Base-by-base conservation (phyloP, 2,113 vertebrate genomes). In the Lycaon pictus region DNA sequence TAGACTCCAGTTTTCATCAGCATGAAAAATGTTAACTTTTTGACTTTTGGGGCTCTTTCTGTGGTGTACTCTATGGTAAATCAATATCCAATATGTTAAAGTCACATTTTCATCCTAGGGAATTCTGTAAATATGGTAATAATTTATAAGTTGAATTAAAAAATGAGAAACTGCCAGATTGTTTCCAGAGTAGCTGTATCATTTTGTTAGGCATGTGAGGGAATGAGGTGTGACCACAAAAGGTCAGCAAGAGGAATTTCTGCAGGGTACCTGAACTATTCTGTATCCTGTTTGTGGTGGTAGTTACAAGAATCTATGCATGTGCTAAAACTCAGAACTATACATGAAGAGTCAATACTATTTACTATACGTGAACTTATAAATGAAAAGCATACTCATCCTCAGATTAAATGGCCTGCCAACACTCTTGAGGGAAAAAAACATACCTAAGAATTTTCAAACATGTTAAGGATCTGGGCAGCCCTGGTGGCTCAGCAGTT, bases 11-110 rank as follows among this genome's bases (percentile, higher is more conserved):
- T 93, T 79, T 98, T 96, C 81, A 95, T 96, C 88, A 96, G 77
- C 77, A 95, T 97, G 97, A 97, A 97, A 97, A 98, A 98, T 98
- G 97, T 93, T 95, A 98, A 95, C 84, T 91, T 97, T 88, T 88
- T 67, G 32, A 93, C 35, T 97, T 94, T 95, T n/a, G 11, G 15
- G 71, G 72, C 53, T 97, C 76, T 72, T 97, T 96, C 43, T 91
- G 32, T 93, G 62, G 60, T 96, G 53, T 80, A 23, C 29, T 77
- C 48, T 94, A 91, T n/a, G 81, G 58, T 65, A 97, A 97, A 97
- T 98, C 94, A 95, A 95, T 97, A 96, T 83, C 60, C 35, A 83
- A 93, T 96, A 82, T 96, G 56, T 96, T 97, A 97, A 97, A 95
- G 95, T 90, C 97, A 96, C 71, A 93, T 91, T 97, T 92, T 97